Percentiles rank a stretch among this genome's conserved stretches.
Conservation (phyloP, 2,888 invertebrate genomes). For the Synergus japonicus region DNA sequence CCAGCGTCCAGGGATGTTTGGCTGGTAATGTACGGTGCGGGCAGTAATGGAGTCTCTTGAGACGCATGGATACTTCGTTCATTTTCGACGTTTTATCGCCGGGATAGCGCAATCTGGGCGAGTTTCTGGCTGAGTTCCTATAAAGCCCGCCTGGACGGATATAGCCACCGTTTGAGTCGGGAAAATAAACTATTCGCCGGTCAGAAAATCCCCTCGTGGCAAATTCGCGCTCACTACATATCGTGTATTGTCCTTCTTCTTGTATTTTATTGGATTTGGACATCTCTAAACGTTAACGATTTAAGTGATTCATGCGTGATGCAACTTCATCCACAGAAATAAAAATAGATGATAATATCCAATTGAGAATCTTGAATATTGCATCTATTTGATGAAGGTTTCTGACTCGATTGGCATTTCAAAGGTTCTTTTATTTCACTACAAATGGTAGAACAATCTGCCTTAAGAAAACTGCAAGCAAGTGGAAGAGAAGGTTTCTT, state of each 20-base stretch:
- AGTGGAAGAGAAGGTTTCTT: not conserved
- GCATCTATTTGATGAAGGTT: not conserved
- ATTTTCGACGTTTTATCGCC: constrained; percentile 57
- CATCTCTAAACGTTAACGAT: constrained; percentile 14
- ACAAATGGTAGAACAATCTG: not conserved
- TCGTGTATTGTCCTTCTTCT: not conserved
- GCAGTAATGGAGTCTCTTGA: constrained; percentile 55
- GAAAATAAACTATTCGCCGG: constrained; percentile 53
- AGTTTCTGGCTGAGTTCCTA: constrained; percentile 56
- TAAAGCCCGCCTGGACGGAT: constrained; percentile 53
- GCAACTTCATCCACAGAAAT: not conserved
- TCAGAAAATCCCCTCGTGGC: not conserved
- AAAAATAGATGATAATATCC: no score
- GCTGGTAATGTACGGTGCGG: constrained; percentile 40
- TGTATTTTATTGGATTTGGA: not conserved
- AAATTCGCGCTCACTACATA: not conserved
- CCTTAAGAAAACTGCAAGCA: not conserved
- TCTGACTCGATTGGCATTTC: not conserved
- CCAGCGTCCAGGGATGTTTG: constrained; percentile 45
- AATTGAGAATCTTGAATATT: no score
- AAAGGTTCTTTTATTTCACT: not conserved
- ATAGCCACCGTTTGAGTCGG: constrained; percentile 53
- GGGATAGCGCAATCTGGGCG: constrained; percentile 57
- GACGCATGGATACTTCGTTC: constrained; percentile 47
- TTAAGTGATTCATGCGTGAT: constrained; percentile 4